Percentiles rank a stretch among this genome's conserved stretches.
These are phyloP conservation scores for Bemisia tabaci DNA, from an alignment of 1,140 invertebrate species.

Conservation along the genomic window DNA sequence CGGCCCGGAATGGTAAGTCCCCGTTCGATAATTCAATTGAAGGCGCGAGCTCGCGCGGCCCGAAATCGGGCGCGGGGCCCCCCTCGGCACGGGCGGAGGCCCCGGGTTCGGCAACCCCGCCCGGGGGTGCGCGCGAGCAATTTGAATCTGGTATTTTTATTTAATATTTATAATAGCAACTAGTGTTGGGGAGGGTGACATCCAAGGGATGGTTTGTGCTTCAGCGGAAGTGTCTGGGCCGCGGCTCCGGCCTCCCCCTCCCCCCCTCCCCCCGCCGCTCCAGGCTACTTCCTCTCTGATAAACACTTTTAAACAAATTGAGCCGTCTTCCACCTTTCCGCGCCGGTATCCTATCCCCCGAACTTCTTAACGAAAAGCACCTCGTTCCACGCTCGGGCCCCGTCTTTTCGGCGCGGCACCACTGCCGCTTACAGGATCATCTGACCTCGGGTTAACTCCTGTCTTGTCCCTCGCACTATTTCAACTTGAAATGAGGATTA, in stretches of 20 bases:
- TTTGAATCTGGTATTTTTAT: not conserved
- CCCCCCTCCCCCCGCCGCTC: not conserved
- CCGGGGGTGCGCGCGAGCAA: not conserved
- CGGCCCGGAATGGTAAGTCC: too few species aligned
- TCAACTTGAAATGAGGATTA: not conserved
- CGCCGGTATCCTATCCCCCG: not conserved
- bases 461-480: too few species aligned
- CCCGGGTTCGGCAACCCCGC: too few species aligned
- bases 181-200: not conserved
- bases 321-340: not conserved
- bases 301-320: not conserved
- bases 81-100: too few species aligned
- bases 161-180: not conserved
- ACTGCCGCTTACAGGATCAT: too few species aligned
- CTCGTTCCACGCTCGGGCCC: too few species aligned
- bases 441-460: too few species aligned
- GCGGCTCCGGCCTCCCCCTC: not conserved
- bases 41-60: too few species aligned
- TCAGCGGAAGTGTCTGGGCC: not conserved
- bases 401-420: too few species aligned
- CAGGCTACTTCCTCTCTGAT: not conserved
- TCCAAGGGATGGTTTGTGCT: not conserved
- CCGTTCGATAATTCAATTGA: not conserved
- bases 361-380: too few species aligned
- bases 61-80: too few species aligned